Percentiles rank a stretch among this genome's conserved stretches.
Evolutionary conservation across 2,797 vertebrate genomes (phyloP).

Genomic region (Okamejei kenojei): DNA sequence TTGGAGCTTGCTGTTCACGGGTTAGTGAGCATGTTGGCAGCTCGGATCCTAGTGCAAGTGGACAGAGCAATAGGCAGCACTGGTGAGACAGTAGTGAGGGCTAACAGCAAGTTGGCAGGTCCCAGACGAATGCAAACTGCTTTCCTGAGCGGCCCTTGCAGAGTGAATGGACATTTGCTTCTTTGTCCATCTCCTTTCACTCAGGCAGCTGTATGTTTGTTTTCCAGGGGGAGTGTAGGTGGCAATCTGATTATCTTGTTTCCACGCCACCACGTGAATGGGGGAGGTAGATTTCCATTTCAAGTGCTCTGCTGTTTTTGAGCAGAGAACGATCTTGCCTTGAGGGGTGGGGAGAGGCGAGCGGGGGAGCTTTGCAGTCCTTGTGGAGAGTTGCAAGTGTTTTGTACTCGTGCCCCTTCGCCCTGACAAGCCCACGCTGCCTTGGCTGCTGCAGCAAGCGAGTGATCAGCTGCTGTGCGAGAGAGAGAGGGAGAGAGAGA

Average conservation of each 20-base stretch:
- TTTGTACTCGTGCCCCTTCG: not conserved
- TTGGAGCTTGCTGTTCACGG: not conserved
- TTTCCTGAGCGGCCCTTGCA: not conserved
- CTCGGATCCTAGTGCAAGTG: too few relatives aligned
- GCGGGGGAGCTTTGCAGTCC: not conserved
- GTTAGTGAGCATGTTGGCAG: not conserved
- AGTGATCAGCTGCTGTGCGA: not conserved
- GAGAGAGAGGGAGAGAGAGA: not conserved
- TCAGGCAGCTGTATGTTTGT: slow-evolving; percentile 8
- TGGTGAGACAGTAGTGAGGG: not conserved
- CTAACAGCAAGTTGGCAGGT: not conserved
- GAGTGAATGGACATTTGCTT: not conserved
- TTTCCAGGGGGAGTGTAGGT: slow-evolving; percentile 12
- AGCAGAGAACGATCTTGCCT: not conserved
- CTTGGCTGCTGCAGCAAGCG: not conserved
- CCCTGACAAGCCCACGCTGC: not conserved
- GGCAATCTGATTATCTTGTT: not conserved
- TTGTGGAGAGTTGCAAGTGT: not conserved
- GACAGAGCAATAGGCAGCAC: not conserved
- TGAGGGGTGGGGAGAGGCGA: too few relatives aligned
- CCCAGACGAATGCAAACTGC: not conserved
- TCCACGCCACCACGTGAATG: too few relatives aligned
- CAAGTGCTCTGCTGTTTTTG: not conserved
- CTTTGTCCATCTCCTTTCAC: not conserved
- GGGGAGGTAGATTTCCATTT: slow-evolving; percentile 20